Evolutionary conservation across 2,888 invertebrate species (phyloP), one percentile per base, ranked within the genome.

Genomic region (Sarcophaga carnaria): DNA sequence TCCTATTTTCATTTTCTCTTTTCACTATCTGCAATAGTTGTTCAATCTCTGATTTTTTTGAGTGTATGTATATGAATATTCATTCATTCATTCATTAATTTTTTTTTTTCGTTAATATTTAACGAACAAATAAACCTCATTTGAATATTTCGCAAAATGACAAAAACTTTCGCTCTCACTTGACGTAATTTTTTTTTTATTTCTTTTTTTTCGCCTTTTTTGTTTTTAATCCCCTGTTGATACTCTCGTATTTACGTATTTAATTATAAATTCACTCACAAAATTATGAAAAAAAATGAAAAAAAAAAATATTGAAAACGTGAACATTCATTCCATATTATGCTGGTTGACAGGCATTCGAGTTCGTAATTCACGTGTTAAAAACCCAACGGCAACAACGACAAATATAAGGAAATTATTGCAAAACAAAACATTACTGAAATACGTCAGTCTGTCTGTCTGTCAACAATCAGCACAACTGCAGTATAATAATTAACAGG

Each of bases 261-360:
- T 54, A 14, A 54, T 54, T 54, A 54, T 54, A 4, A 54, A 54
- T 54, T 54, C 54, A 37, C 37, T 37, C 37, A 37, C 54, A 17
- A 54, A 54, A 54, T 54, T 12, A 14, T 10, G 8, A 14, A 54
- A 54, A 54, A 54, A 17, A 54, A 12, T 3, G 3, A 17, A 4
- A 14, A 54, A 54, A 14, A 1, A 54, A 54, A 14, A 1, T 14
- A 54, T 5, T 54, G 54, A 59, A 80, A 72, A 80, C 80, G 80
- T 80, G 80, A 64, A 66, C 20, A 71, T 37, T 14, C 11, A 79
- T 70, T 37, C n/a, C 27, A 64, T 71, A 49, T 63, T 63, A 20
- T 71, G 49, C 69, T 60, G 69, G 47, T 27, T 10, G 62, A 62
- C n/a, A 62, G 62, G n/a, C 8, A n/a, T 20, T 10, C 62, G 14